phyloP scores from a whole-genome alignment of 37 sponge, comb jelly and placozoan species.

The Agelas oroides region DNA sequence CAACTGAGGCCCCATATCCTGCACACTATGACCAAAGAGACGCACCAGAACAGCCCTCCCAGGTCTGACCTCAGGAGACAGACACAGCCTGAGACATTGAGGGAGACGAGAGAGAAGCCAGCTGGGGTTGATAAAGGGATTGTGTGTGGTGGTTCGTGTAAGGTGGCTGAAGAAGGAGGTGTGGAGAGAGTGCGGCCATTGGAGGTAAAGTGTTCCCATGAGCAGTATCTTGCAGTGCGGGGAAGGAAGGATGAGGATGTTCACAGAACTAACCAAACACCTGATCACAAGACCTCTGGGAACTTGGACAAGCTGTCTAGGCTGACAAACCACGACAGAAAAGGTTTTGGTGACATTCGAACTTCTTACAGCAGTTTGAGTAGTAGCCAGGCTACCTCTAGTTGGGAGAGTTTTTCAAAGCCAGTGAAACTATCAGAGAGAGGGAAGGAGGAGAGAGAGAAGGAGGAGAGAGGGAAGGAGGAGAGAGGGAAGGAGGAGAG shows the following conservation, averaged over 20 bases:
- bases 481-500: neutral
- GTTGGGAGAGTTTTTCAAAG: constrained; percentile 35
- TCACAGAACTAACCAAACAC: no score
- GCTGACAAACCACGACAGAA: neutral
- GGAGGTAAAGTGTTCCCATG: no score
- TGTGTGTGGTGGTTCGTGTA: no score
- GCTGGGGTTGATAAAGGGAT: no score
- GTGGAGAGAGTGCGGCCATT: no score
- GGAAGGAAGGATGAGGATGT: no score
- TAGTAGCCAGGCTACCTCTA: constrained; percentile 5
- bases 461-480: neutral
- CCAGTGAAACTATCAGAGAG: neutral
- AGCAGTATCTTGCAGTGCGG: no score
- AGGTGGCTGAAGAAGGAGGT: no score
- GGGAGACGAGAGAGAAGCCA: neutral
- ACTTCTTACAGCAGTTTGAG: neutral
- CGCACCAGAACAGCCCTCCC: neutral
- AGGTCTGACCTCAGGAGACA: no score
- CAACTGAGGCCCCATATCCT: constrained; percentile 44
- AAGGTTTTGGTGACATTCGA: neutral
- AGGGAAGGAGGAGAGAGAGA: neutral
- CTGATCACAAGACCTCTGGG: no score
- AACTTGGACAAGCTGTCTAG: neutral
- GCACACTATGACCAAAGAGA: neutral
- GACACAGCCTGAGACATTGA: neutral